Evolutionary conservation across 1,140 invertebrate species (phyloP), one percentile per base, ranked within the genome.

Genomic region (Eurosta solidaginis): DNA sequence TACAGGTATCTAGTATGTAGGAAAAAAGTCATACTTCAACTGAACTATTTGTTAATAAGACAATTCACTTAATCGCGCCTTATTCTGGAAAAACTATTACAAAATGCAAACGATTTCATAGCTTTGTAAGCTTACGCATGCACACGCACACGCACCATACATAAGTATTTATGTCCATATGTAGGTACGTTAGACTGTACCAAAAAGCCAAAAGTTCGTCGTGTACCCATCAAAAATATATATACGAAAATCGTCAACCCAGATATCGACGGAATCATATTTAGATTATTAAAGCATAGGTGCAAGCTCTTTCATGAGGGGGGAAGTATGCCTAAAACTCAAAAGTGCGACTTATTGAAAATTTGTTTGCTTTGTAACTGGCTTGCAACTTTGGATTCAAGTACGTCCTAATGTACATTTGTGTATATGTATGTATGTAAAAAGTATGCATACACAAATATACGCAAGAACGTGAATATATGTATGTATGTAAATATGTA

Each of bases 61-160:
- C 54, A 59, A 59, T 59, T 59, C 54, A 59, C 29, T 59, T 59
- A 59, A 59, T 59, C 54, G 27, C 54, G 54, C 27, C 33, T 29
- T 59, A 59, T 25, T 59, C 33, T 29, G 29, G 54, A 4, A 29
- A 4, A 59, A 59, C 54, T 59, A 59, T 59, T 59, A 59, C 27
- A 59, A 20, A 59, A 59, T 59, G 22, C 54, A 33, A 59, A 59
- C 54, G 54, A 59, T 59, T 29, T 3, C 27, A 29, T 33, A 29
- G 27, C 27, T 29, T 40, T 63, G 29, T 33, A n/a, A n/a, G n/a
- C n/a, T n/a, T n/a, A n/a, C n/a, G n/a, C 1, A 1, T 40, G 52
- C 9, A 59, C 10, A n/a, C n/a, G n/a, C n/a, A n/a, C n/a, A n/a
- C n/a, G n/a, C n/a, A n/a, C n/a, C n/a, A 29, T n/a, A 33, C 4